These are phyloP conservation scores for Tragelaphus buxtoni DNA, from an alignment of 2,113 vertebrate species.

Conservation along the genomic window DNA sequence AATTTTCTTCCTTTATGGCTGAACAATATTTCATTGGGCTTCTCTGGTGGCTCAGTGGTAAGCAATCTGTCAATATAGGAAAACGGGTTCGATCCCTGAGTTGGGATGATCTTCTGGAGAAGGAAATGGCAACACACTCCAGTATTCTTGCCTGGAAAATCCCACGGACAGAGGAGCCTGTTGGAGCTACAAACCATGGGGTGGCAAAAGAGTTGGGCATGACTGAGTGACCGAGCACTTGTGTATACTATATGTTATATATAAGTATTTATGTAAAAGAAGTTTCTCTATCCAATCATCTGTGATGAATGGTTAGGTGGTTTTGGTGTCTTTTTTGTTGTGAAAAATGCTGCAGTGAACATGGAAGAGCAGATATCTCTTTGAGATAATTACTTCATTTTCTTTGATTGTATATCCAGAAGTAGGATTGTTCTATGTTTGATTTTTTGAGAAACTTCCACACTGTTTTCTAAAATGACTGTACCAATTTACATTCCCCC, in stretches of 20 bases:
- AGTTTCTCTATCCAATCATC: not conserved
- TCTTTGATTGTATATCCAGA: not conserved
- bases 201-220: not conserved
- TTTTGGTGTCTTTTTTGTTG: not conserved
- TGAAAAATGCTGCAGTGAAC: not conserved
- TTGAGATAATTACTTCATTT: not conserved
- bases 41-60: not conserved
- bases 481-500: not conserved
- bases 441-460: not conserved
- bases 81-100: not conserved
- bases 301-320: not conserved
- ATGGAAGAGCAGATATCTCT: not conserved
- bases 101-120: not conserved
- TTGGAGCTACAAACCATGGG: not conserved
- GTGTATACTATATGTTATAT: not conserved
- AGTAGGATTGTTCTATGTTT: not conserved
- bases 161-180: not conserved
- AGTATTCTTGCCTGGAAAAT: not conserved
- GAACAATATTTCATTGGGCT: not conserved
- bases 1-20: not conserved
- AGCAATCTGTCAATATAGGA: not conserved
- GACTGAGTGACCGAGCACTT: not conserved
- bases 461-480: not conserved
- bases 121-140: not conserved
- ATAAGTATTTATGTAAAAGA: not conserved